A percentile compares a stretch with the other conserved stretches of the same genome.
These are phyloP conservation scores for Nomada hirtipes DNA, from an alignment of 2,888 invertebrate species.

Conservation along the genomic window DNA sequence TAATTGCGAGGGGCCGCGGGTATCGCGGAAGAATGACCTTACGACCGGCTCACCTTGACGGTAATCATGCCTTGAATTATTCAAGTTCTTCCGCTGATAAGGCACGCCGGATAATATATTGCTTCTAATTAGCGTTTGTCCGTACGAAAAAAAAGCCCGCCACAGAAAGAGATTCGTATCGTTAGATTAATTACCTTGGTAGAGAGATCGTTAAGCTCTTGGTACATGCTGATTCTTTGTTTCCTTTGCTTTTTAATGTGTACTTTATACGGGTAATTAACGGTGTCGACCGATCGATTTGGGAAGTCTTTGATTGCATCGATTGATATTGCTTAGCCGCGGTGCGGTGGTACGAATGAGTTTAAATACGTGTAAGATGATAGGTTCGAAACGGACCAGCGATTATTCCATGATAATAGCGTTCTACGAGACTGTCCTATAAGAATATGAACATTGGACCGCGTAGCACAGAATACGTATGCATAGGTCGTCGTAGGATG, in stretches of 20 bases:
- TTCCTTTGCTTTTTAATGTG: neutral
- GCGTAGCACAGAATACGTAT: neutral
- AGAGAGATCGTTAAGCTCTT: conserved; percentile 38
- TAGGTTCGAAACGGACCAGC: neutral
- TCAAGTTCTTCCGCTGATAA: conserved; percentile 59
- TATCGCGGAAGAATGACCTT: conserved; percentile 53
- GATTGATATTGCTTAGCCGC: conserved; percentile 9
- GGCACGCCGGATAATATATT: conserved; percentile 51
- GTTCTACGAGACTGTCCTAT: neutral
- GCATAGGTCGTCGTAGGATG: neutral
- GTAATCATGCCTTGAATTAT: conserved; percentile 63
- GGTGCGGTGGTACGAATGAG: neutral
- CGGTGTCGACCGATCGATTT: conserved; percentile 26
- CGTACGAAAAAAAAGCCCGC: conserved; percentile 19
- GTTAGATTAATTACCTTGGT: conserved; percentile 54
- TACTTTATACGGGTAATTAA: conserved; percentile 40
- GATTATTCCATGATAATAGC: too few species aligned
- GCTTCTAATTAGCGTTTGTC: conserved; percentile 58
- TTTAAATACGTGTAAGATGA: neutral
- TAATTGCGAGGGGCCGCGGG: conserved; percentile 47
- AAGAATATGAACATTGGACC: neutral
- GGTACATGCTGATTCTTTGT: conserved; percentile 8
- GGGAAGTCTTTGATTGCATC: neutral
- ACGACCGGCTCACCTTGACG: conserved; percentile 64
- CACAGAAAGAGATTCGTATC: conserved; percentile 41